Evolutionary conservation across 2,113 vertebrate genomes (phyloP), one percentile per base, ranked within the genome.

Genomic region (Columbina picui): DNA sequence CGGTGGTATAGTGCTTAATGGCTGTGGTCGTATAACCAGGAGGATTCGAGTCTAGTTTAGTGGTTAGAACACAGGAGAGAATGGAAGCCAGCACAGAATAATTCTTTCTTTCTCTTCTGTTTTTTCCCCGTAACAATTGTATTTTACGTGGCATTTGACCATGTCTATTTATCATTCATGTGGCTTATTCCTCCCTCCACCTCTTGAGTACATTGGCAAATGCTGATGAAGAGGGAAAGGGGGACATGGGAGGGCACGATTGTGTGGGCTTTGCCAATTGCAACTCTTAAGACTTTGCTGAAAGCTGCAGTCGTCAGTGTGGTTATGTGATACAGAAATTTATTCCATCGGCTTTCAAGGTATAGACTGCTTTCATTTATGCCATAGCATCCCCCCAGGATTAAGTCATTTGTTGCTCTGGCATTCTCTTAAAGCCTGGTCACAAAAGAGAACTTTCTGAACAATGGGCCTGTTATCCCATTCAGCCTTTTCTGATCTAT

Each of bases 361-460:
- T 91, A 84, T 71, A 93, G 84, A 82, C 80, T 73, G 69, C 89
- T 94, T 97, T 94, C 91, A 84, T 96, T 95, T 95, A 63, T 14
- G 10, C 84, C 63, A 75, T 41, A 86, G 82, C 64, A 87, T 61
- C 79, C 68, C 95, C 78, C 83, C 64, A 95, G 89, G 92, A 93
- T 97, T 97, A 94, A 96, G 77, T 96, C 83, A 96, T 95, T 97
- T 97, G 84, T 96, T 94, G 89, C 96, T 93, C 82, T 94, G 81
- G 90, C 83, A 50, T 97, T 91, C 61, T 85, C 93, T 90, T 77
- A 73, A 96, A 89, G 90, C 23, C 69, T 95, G 91, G 87, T 77
- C 85, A 93, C 93, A 95, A 97, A 96, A 93, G 94, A 94, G 74
- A 92, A 85, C 75, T 92, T 95, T 84, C 27, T 92, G 87, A 97